phyloP scores from a whole-genome alignment of 2,888 invertebrate species.

The Caenorhabditis sulstoni region DNA sequence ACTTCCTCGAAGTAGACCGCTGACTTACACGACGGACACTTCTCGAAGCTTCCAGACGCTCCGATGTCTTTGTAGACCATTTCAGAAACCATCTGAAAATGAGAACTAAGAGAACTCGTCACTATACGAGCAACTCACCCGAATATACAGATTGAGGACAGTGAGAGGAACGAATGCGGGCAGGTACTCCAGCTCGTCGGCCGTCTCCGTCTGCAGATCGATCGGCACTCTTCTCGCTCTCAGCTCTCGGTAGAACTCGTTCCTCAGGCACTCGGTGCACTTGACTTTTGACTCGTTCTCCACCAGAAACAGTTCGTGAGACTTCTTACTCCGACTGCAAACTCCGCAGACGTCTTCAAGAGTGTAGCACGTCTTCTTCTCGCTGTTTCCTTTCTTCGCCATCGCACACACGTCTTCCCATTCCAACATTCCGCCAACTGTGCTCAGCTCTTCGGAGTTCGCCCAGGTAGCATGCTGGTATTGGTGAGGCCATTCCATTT shows the following conservation, averaged over 20 bases:
- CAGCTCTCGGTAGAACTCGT: constrained; percentile 35
- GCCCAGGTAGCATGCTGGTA: constrained; percentile 35
- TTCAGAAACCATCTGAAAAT: constrained; percentile 29
- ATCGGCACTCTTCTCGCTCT: constrained; percentile 39
- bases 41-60: constrained; percentile 20
- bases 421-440: constrained; percentile 19
- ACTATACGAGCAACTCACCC: constrained; percentile 10
- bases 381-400: constrained; percentile 3
- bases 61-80: constrained; percentile 29
- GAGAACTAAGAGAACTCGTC: too few relatives aligned
- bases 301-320: constrained; percentile 26
- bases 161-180: constrained; percentile 36
- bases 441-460: constrained; percentile 38
- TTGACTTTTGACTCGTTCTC: constrained; percentile 8
- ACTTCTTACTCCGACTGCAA: neutral
- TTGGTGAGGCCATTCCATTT: constrained; percentile 31
- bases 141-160: constrained; percentile 33
- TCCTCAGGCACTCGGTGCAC: constrained; percentile 20
- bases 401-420: constrained; percentile 24
- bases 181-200: constrained; percentile 39
- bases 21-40: constrained; percentile 28
- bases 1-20: constrained; percentile 22
- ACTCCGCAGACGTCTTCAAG: constrained; percentile 14
- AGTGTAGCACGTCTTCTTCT: constrained; percentile 10
- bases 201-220: constrained; percentile 22